A percentile compares a stretch with the other conserved stretches of the same genome.
These are phyloP conservation scores for Caenorhabditis virilis DNA, from an alignment of 2,888 invertebrate species.

Conservation along the genomic window DNA sequence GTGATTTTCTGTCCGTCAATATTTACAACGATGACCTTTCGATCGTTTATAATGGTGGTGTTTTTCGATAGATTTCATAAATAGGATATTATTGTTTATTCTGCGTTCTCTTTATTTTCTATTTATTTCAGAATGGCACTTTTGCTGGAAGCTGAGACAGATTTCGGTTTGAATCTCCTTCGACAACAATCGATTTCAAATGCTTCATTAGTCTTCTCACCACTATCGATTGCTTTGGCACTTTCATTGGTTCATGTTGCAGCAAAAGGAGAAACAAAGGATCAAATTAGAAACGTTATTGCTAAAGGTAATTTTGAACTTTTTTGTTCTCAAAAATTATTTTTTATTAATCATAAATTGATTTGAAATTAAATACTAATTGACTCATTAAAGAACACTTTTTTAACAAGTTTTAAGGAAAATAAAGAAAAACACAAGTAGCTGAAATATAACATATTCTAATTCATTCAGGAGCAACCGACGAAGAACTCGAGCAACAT, in stretches of 20 bases:
- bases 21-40: too few relatives aligned
- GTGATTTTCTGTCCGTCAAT: too few relatives aligned
- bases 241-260: conserved; percentile 57
- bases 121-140: conserved; percentile 25
- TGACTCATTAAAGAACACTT: too few relatives aligned
- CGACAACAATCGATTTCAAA: conserved; percentile 20
- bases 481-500: conserved; percentile 37
- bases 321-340: too few relatives aligned
- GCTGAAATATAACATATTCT: too few relatives aligned
- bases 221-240: conserved; percentile 51
- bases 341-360: too few relatives aligned
- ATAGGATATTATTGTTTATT: too few relatives aligned
- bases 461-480: conserved; percentile 16
- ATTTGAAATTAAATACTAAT: too few relatives aligned
- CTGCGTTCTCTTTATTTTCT: not conserved
- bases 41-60: too few relatives aligned
- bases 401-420: too few relatives aligned
- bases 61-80: too few relatives aligned
- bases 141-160: conserved; percentile 34
- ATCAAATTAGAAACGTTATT: conserved; percentile 45
- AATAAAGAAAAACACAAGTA: too few relatives aligned
- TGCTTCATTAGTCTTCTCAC: conserved; percentile 47
- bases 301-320: conserved; percentile 33
- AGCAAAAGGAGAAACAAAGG: conserved; percentile 53
- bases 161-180: conserved; percentile 33